Evolutionary conservation across 2,113 vertebrate genomes (phyloP), one percentile per base, ranked within the genome.

Genomic region (Nothocercus nigrocapillus): DNA sequence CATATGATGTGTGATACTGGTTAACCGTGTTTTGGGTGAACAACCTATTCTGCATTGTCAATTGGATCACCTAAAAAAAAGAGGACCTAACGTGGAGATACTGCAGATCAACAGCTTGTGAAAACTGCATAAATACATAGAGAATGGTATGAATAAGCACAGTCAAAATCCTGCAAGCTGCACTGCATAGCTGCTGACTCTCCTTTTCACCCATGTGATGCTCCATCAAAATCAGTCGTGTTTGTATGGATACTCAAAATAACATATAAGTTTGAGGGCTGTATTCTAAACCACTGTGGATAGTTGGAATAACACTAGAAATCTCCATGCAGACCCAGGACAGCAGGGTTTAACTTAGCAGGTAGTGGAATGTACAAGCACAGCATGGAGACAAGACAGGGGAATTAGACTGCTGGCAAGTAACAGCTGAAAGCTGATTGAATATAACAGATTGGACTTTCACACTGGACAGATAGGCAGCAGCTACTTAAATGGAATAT

Each of bases 361-460:
- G 94, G 92, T 95, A 97, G 83, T 93, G 95, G 89, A 94, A 96
- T 94, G 93, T 81, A 96, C 92, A 94, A 94, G 86, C 92, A 85
- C 72, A 91, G 94, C 89, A 92, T 59, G 86, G 87, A 94, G 94
- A 96, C 93, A 95, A 96, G 96, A 75, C 78, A 66, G 88, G 66
- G 92, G 96, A 96, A 94, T 97, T 90, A 94, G 82, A 76, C 86
- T 95, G 93, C 83, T 96, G 96, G 95, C 94, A 95, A 95, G 85
- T 34, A 88, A 90, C 87, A 95, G 95, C 90, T 96, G 89, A 93
- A 80, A 91, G 92, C 90, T 94, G 96, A 94, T 89, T 94, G 96
- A 97, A 96, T 13, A 89, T 91, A 96, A 95, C 95, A 95, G 94
- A 96, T 97, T 97, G 90, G 85, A 92, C 95, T 96, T 88, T 93